Evolutionary conservation across 2,113 vertebrate genomes (phyloP).

Genomic region (Falcunculus frontatus): DNA sequence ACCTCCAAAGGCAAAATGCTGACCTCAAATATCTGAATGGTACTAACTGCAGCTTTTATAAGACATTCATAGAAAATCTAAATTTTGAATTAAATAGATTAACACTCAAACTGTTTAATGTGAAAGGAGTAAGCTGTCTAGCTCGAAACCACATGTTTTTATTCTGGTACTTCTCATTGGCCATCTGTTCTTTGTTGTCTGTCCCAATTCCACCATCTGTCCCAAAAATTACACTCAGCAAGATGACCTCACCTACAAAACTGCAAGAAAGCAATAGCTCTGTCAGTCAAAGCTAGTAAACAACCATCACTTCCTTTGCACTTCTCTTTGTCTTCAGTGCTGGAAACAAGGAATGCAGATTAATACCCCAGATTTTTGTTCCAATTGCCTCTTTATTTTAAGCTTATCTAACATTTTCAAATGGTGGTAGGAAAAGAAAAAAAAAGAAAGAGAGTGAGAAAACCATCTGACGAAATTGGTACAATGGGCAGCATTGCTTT

Average conservation of each 20-base stretch:
- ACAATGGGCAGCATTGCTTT: not conserved
- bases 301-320: not conserved
- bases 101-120: not conserved
- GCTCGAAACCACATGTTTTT: not conserved
- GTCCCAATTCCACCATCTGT: not conserved
- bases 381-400: not conserved
- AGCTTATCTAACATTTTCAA: not conserved
- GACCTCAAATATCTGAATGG: not conserved
- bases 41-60: not conserved
- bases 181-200: conserved; percentile 14
- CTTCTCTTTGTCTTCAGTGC: not conserved
- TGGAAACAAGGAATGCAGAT: not conserved
- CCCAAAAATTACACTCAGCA: not conserved
- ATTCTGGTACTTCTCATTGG: conserved; percentile 1
- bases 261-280: not conserved
- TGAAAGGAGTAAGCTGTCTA: not conserved
- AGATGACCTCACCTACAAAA: not conserved
- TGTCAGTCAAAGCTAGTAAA: not conserved
- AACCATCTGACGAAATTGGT: not conserved
- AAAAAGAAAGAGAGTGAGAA: not conserved
- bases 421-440: not conserved
- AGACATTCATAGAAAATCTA: not conserved
- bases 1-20: not conserved
- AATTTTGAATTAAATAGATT: conserved; percentile 1
- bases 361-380: not conserved